Conservation (phyloP, 2,113 vertebrate species). For the Cinclus cinclus region DNA sequence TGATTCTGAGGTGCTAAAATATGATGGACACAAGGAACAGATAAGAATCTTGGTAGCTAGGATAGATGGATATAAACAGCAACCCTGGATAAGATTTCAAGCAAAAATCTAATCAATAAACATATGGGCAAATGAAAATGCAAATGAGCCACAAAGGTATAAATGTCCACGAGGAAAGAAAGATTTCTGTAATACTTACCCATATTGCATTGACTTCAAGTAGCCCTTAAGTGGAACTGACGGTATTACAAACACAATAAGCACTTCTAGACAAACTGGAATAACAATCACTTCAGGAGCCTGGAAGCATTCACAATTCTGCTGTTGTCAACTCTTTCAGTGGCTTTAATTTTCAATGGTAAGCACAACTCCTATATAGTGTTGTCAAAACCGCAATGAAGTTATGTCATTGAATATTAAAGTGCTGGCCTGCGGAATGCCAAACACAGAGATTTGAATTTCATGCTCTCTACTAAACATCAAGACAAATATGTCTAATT, state of each 20-base stretch:
- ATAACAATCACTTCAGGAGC: constrained; percentile 82
- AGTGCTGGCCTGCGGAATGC: constrained; percentile 72
- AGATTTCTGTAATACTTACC: constrained; percentile 72
- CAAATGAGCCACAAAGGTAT: constrained; percentile 16
- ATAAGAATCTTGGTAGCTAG: background rate
- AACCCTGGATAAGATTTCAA: constrained; percentile 12
- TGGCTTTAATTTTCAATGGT: constrained; percentile 84
- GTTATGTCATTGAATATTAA: constrained; percentile 87
- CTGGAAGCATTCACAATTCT: constrained; percentile 78
- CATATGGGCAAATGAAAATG: constrained; percentile 54
- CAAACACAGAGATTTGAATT: constrained; percentile 82
- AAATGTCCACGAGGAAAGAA: constrained; percentile 31
- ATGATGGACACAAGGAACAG: background rate
- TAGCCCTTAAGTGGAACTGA: constrained; percentile 82
- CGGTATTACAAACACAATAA: constrained; percentile 85
- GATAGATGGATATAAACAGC: background rate
- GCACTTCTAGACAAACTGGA: constrained; percentile 82
- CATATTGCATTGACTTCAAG: constrained; percentile 70
- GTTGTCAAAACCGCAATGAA: constrained; percentile 83
- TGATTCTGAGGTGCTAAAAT: constrained; percentile 16
- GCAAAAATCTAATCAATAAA: constrained; percentile 47
- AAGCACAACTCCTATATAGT: constrained; percentile 82
- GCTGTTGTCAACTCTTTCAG: constrained; percentile 84
- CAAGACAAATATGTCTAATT: constrained; percentile 85
- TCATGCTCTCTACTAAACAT: constrained; percentile 82